Evolutionary conservation across 2,113 vertebrate genomes (phyloP).

Genomic region (Callorhinus ursinus): DNA sequence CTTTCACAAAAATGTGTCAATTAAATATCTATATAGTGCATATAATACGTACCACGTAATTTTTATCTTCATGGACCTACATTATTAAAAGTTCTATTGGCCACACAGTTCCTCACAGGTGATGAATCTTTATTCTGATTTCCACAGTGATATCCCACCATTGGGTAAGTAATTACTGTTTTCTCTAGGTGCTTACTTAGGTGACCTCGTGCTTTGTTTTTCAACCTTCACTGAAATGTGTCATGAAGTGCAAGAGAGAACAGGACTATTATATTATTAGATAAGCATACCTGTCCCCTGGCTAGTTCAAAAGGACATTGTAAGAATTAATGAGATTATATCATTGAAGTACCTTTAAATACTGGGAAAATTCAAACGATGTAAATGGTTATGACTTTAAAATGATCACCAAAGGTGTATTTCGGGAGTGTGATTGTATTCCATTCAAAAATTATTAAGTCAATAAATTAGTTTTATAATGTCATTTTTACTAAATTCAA

Average conservation of each 20-base stretch:
- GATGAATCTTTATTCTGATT: conserved; percentile 51
- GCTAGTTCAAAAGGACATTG: conserved; percentile 65
- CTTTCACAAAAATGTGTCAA: conserved; percentile 23
- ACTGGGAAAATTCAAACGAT: conserved; percentile 49
- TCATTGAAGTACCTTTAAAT: conserved; percentile 66
- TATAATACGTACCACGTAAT: not conserved
- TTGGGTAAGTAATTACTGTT: conserved; percentile 59
- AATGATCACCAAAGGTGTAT: conserved; percentile 59
- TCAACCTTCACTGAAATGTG: conserved; percentile 60
- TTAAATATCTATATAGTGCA: not conserved
- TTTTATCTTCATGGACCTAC: conserved; percentile 12
- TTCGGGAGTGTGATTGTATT: conserved; percentile 64
- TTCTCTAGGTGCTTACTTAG: conserved; percentile 53
- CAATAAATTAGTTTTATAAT: conserved; percentile 76
- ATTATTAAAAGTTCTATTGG: conserved; percentile 21
- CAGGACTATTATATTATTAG: conserved; percentile 43
- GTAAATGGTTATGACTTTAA: conserved; percentile 60
- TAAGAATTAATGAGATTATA: conserved; percentile 68
- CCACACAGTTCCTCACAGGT: not conserved
- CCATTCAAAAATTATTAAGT: conserved; percentile 72
- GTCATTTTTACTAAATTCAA: conserved; percentile 69
- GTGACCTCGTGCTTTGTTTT: conserved; percentile 67
- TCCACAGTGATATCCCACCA: not conserved
- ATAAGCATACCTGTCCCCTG: conserved; percentile 58
- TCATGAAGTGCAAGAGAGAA: conserved; percentile 38